Conservation (phyloP, 2,888 invertebrate species). For the Galeopsomyia nigrocyanea region DNA sequence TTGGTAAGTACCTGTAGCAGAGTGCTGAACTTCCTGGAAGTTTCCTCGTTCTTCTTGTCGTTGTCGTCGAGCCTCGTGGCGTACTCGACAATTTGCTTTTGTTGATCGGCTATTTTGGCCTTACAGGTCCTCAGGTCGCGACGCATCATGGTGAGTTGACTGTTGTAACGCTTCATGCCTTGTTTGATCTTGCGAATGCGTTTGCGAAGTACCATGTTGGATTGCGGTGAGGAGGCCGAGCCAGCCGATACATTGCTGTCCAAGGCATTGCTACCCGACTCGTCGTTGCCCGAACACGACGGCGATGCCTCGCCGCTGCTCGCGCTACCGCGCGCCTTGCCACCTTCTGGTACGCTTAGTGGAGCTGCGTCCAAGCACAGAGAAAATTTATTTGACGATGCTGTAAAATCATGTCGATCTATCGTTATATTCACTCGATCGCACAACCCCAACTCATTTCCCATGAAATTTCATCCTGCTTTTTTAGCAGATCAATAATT, state of each 20-base stretch:
- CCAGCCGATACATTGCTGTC: constrained; percentile 55
- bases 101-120: constrained; percentile 86
- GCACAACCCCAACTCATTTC: too few species aligned
- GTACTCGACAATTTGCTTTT: constrained; percentile 86
- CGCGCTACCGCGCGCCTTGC: constrained; percentile 70
- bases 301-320: constrained; percentile 69
- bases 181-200: constrained; percentile 90
- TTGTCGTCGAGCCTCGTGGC: constrained; percentile 89
- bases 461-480: too few species aligned
- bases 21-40: constrained; percentile 89
- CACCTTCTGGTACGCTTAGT: constrained; percentile 70
- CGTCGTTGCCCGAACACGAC: constrained; percentile 69
- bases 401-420: constrained; percentile 51
- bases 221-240: constrained; percentile 78
- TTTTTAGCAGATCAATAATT: too few species aligned
- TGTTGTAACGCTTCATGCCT: constrained; percentile 90
- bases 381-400: constrained; percentile 64
- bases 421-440: constrained; percentile 2
- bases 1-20: constrained; percentile 78
- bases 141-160: constrained; percentile 83
- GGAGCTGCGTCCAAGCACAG: constrained; percentile 69
- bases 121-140: constrained; percentile 86
- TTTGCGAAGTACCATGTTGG: constrained; percentile 88
- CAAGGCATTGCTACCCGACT: constrained; percentile 63
- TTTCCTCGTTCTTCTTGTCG: constrained; percentile 92